phyloP scores from a whole-genome alignment of 2,113 vertebrate genomes.

The Podarcis muralis region DNA sequence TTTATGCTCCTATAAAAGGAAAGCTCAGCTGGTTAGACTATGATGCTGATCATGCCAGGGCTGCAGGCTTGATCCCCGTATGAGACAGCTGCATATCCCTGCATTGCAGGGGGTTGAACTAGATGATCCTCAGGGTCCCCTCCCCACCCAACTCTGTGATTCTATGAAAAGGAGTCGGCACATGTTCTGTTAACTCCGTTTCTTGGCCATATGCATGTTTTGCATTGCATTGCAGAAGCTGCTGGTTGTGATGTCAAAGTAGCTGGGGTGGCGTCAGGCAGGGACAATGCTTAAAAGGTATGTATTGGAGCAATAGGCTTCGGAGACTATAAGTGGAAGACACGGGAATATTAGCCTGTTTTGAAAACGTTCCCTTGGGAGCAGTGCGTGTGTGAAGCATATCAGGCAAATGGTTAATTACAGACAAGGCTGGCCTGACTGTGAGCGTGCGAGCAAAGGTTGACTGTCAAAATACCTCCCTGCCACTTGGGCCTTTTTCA shows the following conservation, averaged over 20 bases:
- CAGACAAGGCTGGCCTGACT: background rate
- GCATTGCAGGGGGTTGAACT: too few species aligned
- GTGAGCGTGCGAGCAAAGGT: background rate
- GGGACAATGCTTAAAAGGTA: background rate
- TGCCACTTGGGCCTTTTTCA: background rate
- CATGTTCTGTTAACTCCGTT: too few species aligned
- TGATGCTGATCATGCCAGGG: too few species aligned
- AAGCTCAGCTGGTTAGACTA: too few species aligned
- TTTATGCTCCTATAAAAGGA: too few species aligned
- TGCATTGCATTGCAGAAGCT: background rate
- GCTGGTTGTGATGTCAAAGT: background rate
- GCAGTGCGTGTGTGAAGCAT: background rate
- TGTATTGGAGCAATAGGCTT: too few species aligned
- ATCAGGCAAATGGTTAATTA: background rate
- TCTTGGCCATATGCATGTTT: too few species aligned
- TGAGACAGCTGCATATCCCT: too few species aligned
- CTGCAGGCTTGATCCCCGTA: too few species aligned
- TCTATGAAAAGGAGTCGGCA: too few species aligned
- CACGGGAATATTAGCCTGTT: background rate
- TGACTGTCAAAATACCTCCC: background rate
- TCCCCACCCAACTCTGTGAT: too few species aligned
- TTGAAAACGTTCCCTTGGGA: background rate
- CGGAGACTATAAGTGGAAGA: background rate
- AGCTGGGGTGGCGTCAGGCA: background rate
- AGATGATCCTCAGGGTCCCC: too few species aligned